Evolutionary conservation across 2,888 invertebrate species (phyloP), one percentile per base, ranked within the genome.

Genomic region (Athetis lepigone): DNA sequence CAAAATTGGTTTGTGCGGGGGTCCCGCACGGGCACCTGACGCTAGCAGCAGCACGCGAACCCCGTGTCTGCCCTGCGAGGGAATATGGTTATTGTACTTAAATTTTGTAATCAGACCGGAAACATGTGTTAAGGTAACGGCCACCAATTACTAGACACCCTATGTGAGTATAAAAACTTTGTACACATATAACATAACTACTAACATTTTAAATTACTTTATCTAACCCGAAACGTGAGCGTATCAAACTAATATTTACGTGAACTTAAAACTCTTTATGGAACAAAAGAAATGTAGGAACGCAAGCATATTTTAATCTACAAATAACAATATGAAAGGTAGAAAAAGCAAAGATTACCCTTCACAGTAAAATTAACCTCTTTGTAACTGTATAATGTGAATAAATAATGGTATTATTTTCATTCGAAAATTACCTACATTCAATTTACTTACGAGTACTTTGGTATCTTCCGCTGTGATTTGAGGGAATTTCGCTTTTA

Each of bases 241-340:
- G 23, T 42, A 23, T n/a, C 27, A 21, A 45, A 37, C 37, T 16
- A 70, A 2, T 63, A 70, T 37, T 50, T 49, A 49, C 43, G 67
- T 56, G 27, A 18, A 19, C 58, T 39, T 16, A 47, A 36, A 67
- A 74, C 50, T 50, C 74, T 11, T 7, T 37, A 40, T 19, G 39
- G 13, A 40, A 59, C 42, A 55, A 58, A 72, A 75, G 42, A 42
- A 63, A 67, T 40, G 13, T 33, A 27, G 43, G 25, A 55, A 42
- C 7, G 59, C 23, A 66, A 47, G 56, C 63, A 37, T 75, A 58
- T n/a, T 46, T 75, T 75, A 75, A 75, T 75, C 75, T 71, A 55
- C 62, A 36, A 40, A 70, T 46, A 40, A 63, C 23, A 58, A 67
- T 23, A 29, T 46, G 13, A 23, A 42, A 52, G 6, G 37, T 52